Base-by-base conservation (phyloP, 2,113 vertebrate species). In the Trinectes maculatus region DNA sequence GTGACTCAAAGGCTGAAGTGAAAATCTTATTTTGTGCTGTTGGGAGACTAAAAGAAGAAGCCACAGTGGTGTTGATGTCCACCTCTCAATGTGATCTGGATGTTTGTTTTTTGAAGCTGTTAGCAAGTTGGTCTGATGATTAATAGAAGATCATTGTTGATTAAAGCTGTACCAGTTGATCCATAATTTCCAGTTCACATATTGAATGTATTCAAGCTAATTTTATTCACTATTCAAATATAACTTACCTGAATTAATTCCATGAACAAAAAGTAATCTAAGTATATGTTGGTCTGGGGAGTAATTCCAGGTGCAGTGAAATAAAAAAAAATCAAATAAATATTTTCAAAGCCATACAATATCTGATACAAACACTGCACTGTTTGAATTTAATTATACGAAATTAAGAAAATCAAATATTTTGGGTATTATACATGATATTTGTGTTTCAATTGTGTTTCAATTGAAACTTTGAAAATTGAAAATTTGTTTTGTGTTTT, bases 1-100 rank as follows among this genome's bases (percentile, higher is more conserved):
- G 98, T 99, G 86, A 99, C 98, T 85, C 98, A 99, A 75, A 95
- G 98, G 84, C 95, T 99, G 71, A 99, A 99, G 81, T 99, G 93
- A 97, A 79, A 67, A 71, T 79, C 71, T 22, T 22, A 16, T 36
- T 63, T 56, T 42, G n/a, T 44, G 19, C 56, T 36, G 24, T 5
- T 66, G 42, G 39, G 16, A 7, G 18, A 58, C n/a, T n/a, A 25
- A 46, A 18, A 63, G 49, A 57, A 52, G 29, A 39, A 75, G 15
- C 36, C 37, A 46, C 43, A 36, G 1, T 18, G 52, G 29, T 46
- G 24, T 24, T 29, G 8, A 18, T 34, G 57, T 22, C 10, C 22
- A 28, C 3, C 34, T 2, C n/a, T 1, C 3, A 2, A n/a, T 49
- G 33, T 36, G 25, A 28, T n/a, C n/a, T n/a, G n/a, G n/a, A n/a